These are phyloP conservation scores for Piezodorus guildinii DNA, from an alignment of 1,140 invertebrate species.

Conservation along the genomic window DNA sequence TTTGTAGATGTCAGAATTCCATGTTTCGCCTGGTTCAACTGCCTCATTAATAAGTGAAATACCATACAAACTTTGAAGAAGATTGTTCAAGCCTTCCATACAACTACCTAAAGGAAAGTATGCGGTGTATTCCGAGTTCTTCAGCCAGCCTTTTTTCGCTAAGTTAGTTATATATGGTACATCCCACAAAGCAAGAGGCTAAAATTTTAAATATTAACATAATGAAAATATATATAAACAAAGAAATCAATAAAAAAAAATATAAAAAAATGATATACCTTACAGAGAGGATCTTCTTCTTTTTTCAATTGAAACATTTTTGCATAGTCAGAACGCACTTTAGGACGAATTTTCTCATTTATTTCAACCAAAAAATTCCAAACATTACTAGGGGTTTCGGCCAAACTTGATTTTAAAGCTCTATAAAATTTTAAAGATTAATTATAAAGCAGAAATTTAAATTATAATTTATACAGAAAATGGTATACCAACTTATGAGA, in stretches of 20 bases:
- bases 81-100: slow-evolving; percentile 87
- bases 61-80: slow-evolving; percentile 70
- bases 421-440: slow-evolving; percentile 35
- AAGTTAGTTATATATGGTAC: slow-evolving; percentile 65
- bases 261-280: neutral
- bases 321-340: slow-evolving; percentile 56
- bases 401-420: slow-evolving; percentile 76
- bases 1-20: slow-evolving; percentile 81
- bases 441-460: neutral
- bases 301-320: slow-evolving; percentile 64
- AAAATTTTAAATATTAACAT: slow-evolving; percentile 18
- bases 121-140: slow-evolving; percentile 58
- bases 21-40: slow-evolving; percentile 64
- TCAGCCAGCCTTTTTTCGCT: slow-evolving; percentile 55
- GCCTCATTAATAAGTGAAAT: slow-evolving; percentile 61
- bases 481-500: slow-evolving; percentile 52
- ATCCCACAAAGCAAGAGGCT: slow-evolving; percentile 65
- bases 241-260: neutral
- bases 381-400: slow-evolving; percentile 67
- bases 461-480: neutral
- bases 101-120: slow-evolving; percentile 91
- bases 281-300: slow-evolving; percentile 34
- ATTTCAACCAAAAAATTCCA: slow-evolving; percentile 66
- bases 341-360: slow-evolving; percentile 50
- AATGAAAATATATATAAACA: neutral